Conservation (phyloP, 1,140 invertebrate genomes). For the Drosophila leontia region DNA sequence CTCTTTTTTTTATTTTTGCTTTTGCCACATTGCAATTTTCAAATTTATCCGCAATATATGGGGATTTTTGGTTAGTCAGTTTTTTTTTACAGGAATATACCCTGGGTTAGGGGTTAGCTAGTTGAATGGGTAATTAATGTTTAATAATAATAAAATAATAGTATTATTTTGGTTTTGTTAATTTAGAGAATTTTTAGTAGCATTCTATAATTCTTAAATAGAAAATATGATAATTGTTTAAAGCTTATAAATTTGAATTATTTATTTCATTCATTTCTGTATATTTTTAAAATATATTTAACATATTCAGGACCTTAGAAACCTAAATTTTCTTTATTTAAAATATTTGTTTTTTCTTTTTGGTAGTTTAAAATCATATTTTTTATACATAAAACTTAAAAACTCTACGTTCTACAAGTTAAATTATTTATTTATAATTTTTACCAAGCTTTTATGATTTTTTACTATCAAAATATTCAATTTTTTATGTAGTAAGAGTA, state of each 20-base stretch:
- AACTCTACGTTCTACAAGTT: too few relatives aligned
- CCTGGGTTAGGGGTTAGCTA: background rate
- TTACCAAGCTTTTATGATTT: background rate
- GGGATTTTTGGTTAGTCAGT: constrained; percentile 24
- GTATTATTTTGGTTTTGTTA: background rate
- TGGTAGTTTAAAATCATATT: too few relatives aligned
- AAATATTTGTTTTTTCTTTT: background rate
- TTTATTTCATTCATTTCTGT: too few relatives aligned
- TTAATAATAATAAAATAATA: background rate
- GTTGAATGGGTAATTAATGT: background rate
- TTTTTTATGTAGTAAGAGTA: background rate
- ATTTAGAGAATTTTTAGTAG: background rate
- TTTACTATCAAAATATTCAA: accelerated
- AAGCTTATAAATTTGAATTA: too few relatives aligned
- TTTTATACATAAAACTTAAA: too few relatives aligned
- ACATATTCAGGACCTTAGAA: too few relatives aligned
- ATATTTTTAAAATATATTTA: too few relatives aligned
- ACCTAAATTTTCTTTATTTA: too few relatives aligned
- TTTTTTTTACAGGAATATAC: constrained; percentile 3
- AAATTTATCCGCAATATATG: constrained; percentile 59
- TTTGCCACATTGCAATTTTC: constrained; percentile 68
- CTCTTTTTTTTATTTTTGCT: background rate
- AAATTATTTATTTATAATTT: background rate
- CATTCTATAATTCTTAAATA: too few relatives aligned
- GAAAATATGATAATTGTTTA: too few relatives aligned